Percentiles rank a stretch among this genome's conserved stretches.
phyloP scores from a whole-genome alignment of 2,113 vertebrate genomes.

The Amphilophus citrinellus region DNA sequence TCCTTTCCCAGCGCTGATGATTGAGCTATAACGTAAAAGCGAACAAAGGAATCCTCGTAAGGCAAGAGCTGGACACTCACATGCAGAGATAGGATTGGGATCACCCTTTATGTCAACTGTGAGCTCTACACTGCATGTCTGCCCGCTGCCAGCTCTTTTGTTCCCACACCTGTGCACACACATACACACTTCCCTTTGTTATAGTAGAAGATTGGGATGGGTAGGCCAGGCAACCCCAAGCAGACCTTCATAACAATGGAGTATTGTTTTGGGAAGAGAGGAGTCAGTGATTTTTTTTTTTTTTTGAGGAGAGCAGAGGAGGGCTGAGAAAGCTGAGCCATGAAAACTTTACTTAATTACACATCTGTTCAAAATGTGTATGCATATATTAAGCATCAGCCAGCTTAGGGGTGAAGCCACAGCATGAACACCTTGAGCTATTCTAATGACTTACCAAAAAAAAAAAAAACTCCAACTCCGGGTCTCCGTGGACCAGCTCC shows the following conservation, averaged over 20 bases:
- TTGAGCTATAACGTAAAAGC: constrained; percentile 37
- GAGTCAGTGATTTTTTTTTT: constrained; percentile 3
- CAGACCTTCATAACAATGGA: constrained; percentile 62
- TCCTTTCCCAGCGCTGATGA: neutral
- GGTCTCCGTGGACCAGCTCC: constrained; percentile 26
- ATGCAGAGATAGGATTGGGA: neutral
- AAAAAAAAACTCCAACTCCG: constrained; percentile 27
- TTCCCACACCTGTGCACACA: constrained; percentile 60
- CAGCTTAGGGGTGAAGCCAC: constrained; percentile 11
- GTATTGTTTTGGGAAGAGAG: constrained; percentile 66
- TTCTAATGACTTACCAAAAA: constrained; percentile 37
- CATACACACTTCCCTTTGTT: constrained; percentile 50
- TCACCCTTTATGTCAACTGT: constrained; percentile 54
- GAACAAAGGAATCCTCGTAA: constrained; percentile 49
- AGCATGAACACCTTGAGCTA: constrained; percentile 13
- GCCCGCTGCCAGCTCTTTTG: constrained; percentile 54
- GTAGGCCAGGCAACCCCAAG: constrained; percentile 40
- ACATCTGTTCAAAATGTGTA: constrained; percentile 18
- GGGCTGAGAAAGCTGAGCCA: constrained; percentile 43
- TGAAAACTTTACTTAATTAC: constrained; percentile 33
- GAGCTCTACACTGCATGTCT: constrained; percentile 45
- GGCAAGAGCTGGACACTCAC: constrained; percentile 9
- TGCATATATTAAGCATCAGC: constrained; percentile 31
- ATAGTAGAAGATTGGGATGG: constrained; percentile 50
- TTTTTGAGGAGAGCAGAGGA: neutral